A percentile compares a stretch with the other conserved stretches of the same genome.
Conservation (phyloP, 2,888 invertebrate genomes). For the Pandemis heparana region DNA sequence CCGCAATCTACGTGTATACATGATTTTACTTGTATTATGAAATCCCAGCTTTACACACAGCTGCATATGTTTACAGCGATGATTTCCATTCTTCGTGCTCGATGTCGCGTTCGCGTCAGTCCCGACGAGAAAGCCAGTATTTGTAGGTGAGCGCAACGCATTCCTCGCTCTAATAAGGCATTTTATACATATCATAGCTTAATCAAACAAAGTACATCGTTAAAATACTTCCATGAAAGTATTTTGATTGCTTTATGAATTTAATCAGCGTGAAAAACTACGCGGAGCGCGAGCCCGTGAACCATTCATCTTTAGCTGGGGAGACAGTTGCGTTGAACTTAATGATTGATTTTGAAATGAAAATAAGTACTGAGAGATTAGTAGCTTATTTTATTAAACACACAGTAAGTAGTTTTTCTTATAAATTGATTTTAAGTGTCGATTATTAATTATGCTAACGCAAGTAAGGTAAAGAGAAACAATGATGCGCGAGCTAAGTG, state of each 20-base stretch:
- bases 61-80: conserved; percentile 49
- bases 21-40: background rate
- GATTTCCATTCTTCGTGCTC: conserved; percentile 69
- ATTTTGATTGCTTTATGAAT: conserved; percentile 32
- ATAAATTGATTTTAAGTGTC: background rate
- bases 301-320: conserved; percentile 28
- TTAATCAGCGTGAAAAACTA: conserved; percentile 30
- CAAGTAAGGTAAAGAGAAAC: conserved; percentile 55
- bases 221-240: conserved; percentile 27
- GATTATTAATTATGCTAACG: conserved; percentile 26
- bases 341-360: background rate
- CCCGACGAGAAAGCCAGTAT: conserved; percentile 62
- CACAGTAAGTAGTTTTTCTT: background rate
- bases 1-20: background rate
- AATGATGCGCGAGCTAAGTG: conserved; percentile 81
- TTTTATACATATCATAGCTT: conserved; percentile 27
- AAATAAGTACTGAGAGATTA: too few relatives aligned
- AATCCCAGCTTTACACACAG: background rate
- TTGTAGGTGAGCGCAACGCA: conserved; percentile 44
- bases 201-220: conserved; percentile 33
- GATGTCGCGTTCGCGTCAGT: conserved; percentile 55
- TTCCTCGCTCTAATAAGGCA: conserved; percentile 33
- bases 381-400: background rate
- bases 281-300: conserved; percentile 17
- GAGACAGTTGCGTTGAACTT: background rate